A percentile compares a stretch with the other conserved stretches of the same genome.
phyloP scores from a whole-genome alignment of 2,113 vertebrate species.

The Dromiciops gliroides region DNA sequence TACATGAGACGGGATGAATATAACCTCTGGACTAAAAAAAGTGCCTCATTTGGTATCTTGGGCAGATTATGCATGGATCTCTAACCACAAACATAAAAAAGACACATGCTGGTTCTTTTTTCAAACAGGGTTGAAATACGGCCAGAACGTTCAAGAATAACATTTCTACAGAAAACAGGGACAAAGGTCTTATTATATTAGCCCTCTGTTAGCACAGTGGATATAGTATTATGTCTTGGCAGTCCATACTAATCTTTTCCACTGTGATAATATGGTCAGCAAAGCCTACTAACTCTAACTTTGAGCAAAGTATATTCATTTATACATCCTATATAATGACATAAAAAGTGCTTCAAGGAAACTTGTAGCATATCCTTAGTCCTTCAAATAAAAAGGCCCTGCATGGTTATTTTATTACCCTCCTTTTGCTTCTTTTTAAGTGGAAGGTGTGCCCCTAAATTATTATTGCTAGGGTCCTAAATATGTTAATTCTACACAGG shows the following conservation, averaged over 20 bases:
- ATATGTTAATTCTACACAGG: background rate
- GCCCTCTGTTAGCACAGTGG: conserved; percentile 19
- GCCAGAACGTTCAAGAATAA: background rate
- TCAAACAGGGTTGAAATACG: conserved; percentile 29
- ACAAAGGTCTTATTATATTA: background rate
- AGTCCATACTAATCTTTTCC: background rate
- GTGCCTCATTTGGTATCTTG: background rate
- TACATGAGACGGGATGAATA: conserved; percentile 3
- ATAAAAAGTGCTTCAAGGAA: background rate
- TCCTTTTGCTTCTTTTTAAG: background rate
- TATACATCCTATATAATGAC: background rate
- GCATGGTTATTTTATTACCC: background rate
- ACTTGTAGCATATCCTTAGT: background rate
- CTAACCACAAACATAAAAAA: conserved; percentile 20
- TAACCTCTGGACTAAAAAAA: background rate
- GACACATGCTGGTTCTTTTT: background rate
- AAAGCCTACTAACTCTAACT: background rate
- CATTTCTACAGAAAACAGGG: background rate
- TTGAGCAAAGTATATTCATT: background rate
- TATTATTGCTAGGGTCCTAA: background rate
- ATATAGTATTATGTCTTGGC: background rate
- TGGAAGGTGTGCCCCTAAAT: background rate
- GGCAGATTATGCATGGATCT: background rate
- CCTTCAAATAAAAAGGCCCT: background rate
- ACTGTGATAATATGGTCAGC: background rate